These are phyloP conservation scores for Gymnocypris eckloni DNA, from an alignment of 2,797 vertebrate genomes.

Conservation along the genomic window DNA sequence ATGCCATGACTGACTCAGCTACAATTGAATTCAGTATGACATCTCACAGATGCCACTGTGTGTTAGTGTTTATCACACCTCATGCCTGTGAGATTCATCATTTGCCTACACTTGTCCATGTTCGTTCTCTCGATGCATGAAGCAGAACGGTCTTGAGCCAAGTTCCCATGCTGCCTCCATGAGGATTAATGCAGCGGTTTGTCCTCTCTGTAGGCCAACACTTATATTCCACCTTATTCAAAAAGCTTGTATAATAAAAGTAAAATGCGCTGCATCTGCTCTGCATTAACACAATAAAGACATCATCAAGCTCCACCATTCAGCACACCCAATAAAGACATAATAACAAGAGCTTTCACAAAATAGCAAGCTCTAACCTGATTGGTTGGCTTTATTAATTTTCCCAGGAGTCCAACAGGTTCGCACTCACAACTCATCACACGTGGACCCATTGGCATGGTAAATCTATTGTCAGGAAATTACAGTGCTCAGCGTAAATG, in stretches of 20 bases:
- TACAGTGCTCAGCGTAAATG: too few species aligned
- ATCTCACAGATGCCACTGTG: constrained; percentile 33
- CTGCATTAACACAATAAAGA: background rate
- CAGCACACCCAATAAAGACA: too few species aligned
- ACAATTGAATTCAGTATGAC: constrained; percentile 7
- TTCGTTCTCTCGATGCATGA: background rate
- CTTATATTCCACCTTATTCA: background rate
- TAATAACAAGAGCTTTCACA: background rate
- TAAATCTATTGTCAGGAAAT: too few species aligned
- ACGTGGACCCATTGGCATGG: too few species aligned
- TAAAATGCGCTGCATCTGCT: background rate
- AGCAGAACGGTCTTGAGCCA: background rate
- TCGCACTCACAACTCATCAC: background rate
- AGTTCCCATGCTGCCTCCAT: background rate
- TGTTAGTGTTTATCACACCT: constrained; percentile 38
- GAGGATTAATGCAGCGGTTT: background rate
- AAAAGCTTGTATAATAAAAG: background rate
- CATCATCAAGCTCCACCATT: background rate
- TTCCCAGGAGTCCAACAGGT: background rate
- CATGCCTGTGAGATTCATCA: constrained; percentile 23
- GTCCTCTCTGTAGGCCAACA: background rate
- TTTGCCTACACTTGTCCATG: constrained; percentile 30
- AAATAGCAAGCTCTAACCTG: background rate
- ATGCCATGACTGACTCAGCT: background rate
- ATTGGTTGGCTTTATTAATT: background rate